Base-by-base conservation (phyloP, 2,797 vertebrate genomes). In the Pitangus sulphuratus region DNA sequence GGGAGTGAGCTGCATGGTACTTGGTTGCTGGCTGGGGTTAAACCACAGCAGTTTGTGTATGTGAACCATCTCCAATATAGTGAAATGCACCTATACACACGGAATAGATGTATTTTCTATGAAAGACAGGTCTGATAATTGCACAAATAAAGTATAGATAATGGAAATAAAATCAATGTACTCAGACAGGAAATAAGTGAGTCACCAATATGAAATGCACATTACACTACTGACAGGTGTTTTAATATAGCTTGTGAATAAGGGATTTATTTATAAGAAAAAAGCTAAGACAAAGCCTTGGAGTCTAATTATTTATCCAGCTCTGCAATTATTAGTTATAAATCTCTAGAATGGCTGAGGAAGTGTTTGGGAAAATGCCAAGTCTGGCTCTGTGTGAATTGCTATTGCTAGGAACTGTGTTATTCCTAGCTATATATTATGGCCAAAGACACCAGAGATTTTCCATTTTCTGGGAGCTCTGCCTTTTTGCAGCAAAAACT, bases 381-480 rank as follows among this genome's bases (percentile, higher is more conserved):
- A 89, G 77, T 77, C 94, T 80, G 68, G 53, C 79, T 61, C 70
- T 61, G 74, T 71, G 61, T 84, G 91, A 92, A 65, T 77, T 61
- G 91, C 72, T 94, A 33, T 89, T 95, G 64, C 93, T 83, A 81
- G 75, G 87, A 82, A 87, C 62, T 19, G 15, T 50, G 53, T 96
- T 89, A 93, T 87, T 66, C n/a, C 87, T 87, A 66, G 75, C 3
- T 1, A 89, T 86, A 83, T 68, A 91, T 95, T 91, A 96, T 81
- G 75, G 48, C 57, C 77, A 92, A 92, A 96, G 88, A 75, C 89
- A 82, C 84, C 56, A 86, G 90, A 87, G 96, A 70, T 45, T 91
- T 95, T 90, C 82, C 37, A n/a, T 91, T 94, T 96, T 94, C 92
- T 93, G 78, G 61, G 91, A 95, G 79, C 47, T 81, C 78, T 92